Base-by-base conservation (phyloP, 2,888 invertebrate species). In the Kuschelorhynchus macadamiae region DNA sequence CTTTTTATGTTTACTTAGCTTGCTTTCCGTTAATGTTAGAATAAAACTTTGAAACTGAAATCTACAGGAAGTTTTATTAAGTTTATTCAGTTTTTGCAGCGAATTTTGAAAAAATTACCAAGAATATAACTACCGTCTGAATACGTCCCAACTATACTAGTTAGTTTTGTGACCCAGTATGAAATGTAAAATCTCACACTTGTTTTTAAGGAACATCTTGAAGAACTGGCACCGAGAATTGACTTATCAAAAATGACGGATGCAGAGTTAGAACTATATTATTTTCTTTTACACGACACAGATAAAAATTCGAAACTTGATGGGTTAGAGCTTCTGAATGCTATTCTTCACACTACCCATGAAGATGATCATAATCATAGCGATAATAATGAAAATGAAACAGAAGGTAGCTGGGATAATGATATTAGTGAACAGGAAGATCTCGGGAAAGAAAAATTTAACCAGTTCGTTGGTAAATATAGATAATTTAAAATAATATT, bases 241-340 rank as follows among this genome's bases (percentile, higher is more conserved):
- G 87, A 87, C 69, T 75, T 91, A 60, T 86, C 90, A 0, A 89
- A 89, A 71, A 91, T 96, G 92, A 88, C 91, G 0, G 91, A 93
- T 0, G 94, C 95, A 77, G 95, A 96, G 79, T 81, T 94, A 77
- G 94, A 94, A 80, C 93, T 94, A 78, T 91, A 92, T 81, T 94
- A 94, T 79, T 94, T 95, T 81, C 90, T 92, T 85, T 85, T 92
- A 14, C 97, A 97, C 77, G 97, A 97, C 81, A 91, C 91, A 72
- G 96, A 97, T 80, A 93, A 92, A 79, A 96, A 97, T 81, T 92
- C 91, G 0, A 92, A 91, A 78, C 84, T 97, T 67, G 97, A 97
- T 81, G 97, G 97, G 0, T 84, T 96, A 67, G 97, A 97, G 85
- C 89, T 97, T 78, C 85, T 96, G 56, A 88, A 93, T 84, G 94